Evolutionary conservation across 2,888 invertebrate genomes (phyloP).

Genomic region (Smittia sp.): DNA sequence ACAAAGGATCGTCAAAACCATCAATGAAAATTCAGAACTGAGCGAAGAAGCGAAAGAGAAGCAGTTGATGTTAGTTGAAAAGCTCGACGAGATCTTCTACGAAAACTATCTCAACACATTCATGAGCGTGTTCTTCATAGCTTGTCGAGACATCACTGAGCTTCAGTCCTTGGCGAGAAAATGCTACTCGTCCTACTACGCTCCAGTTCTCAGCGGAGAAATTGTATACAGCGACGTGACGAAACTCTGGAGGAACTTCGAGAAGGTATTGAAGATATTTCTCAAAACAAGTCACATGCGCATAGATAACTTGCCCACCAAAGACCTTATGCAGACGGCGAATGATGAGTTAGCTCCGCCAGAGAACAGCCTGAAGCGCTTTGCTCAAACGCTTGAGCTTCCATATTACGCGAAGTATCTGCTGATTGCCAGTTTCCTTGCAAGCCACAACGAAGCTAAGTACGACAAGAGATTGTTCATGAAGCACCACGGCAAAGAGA

Average conservation of each 20-base stretch:
- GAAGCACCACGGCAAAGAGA: constrained; percentile 72
- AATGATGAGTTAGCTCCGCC: neutral
- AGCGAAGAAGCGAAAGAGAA: constrained; percentile 45
- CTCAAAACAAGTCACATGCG: constrained; percentile 76
- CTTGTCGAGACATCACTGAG: constrained; percentile 82
- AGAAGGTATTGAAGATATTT: constrained; percentile 70
- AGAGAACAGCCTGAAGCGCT: constrained; percentile 50
- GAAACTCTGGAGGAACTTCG: constrained; percentile 76
- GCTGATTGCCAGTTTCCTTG: constrained; percentile 85
- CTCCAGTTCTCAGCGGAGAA: constrained; percentile 69
- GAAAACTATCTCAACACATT: constrained; percentile 77
- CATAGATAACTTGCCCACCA: constrained; percentile 50
- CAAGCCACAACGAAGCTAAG: constrained; percentile 87
- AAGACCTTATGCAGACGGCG: neutral
- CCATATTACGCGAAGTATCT: constrained; percentile 89
- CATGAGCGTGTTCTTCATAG: constrained; percentile 78
- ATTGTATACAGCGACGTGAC: constrained; percentile 63
- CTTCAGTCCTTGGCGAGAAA: constrained; percentile 74
- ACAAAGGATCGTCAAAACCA: constrained; percentile 51
- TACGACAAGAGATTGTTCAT: constrained; percentile 84
- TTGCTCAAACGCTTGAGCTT: constrained; percentile 70
- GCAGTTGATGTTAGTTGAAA: constrained; percentile 44
- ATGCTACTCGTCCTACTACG: constrained; percentile 73
- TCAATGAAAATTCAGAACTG: constrained; percentile 43
- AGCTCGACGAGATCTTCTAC: constrained; percentile 59